Conservation (phyloP, 2,888 invertebrate genomes). For the Operophtera brumata region DNA sequence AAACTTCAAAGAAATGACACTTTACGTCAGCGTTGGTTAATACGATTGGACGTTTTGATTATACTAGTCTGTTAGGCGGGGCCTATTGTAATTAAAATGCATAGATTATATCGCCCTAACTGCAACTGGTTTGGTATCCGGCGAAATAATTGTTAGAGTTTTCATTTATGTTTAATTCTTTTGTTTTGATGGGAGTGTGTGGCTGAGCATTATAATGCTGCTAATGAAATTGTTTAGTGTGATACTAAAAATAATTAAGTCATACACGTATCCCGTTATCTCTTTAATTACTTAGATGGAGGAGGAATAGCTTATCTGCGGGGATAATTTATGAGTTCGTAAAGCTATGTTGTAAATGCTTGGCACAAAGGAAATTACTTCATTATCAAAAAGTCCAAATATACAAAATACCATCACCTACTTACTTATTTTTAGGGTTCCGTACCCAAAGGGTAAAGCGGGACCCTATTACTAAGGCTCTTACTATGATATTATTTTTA, state of each 20-base stretch:
- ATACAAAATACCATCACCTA: too few species aligned
- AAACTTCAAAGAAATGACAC: conserved; percentile 43
- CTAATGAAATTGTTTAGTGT: conserved; percentile 24
- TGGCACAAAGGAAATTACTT: not conserved
- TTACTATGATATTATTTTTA: too few species aligned
- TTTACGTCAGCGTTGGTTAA: conserved; percentile 67
- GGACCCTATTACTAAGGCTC: too few species aligned
- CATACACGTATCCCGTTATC: conserved; percentile 14
- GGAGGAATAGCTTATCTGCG: conserved; percentile 6
- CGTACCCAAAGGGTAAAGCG: too few species aligned
- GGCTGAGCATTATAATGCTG: conserved; percentile 28
- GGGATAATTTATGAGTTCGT: conserved; percentile 8
- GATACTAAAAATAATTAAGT: conserved; percentile 20
- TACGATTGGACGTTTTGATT: conserved; percentile 76
- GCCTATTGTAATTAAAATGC: conserved; percentile 38
- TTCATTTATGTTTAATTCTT: conserved; percentile 37
- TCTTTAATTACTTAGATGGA: conserved; percentile 16
- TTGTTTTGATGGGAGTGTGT: conserved; percentile 33
- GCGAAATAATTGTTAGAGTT: conserved; percentile 34
- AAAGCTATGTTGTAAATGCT: not conserved
- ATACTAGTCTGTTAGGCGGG: conserved; percentile 48
- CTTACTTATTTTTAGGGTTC: too few species aligned
- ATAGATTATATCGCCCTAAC: conserved; percentile 32
- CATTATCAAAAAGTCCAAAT: not conserved
- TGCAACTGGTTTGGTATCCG: conserved; percentile 29